Evolutionary conservation across 2,113 vertebrate genomes (phyloP), one percentile per base, ranked within the genome.

Genomic region (Python bivittatus): DNA sequence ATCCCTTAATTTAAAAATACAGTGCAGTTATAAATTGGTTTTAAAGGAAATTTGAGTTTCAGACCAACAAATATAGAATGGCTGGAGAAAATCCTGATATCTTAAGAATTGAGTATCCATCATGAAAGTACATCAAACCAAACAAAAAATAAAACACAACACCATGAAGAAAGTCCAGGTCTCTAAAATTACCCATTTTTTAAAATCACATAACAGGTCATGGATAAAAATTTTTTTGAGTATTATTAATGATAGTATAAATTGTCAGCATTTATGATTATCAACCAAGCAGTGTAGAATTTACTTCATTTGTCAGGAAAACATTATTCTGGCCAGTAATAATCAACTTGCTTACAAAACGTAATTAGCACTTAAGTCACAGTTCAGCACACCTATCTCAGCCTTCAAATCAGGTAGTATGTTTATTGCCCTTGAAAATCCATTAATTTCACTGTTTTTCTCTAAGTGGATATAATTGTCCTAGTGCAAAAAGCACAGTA

Each of bases 371-470:
- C 29, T 54, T 33, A n/a, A 54, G 53, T 33, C 86, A 87, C 53
- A 87, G 57, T 33, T 33, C 52, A 38, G 54, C 54, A 87, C 53
- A 33, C 9, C 68, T 87, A 87, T 33, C 29, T 79, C 20, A n/a
- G 52, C 68, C 15, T 38, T 20, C n/a, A n/a, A 54, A 86, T 86
- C 48, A 29, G 72, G 7, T 38, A 52, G 48, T 7, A 53, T 86
- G 84, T 12, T 29, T 86, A 17, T 54, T 86, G 44, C 52, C 84
- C 29, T 54, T 52, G 84, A 53, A 86, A 86, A 86, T 15, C 48
- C 52, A 86, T 86, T 86, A 86, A 86, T 86, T 86, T 86, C 84
- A 86, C 6, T 86, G 42, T 53, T 86, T 86, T 53, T 87, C 86
- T 87, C n/a, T 33, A 33, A 53, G 27, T 53, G 13, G 42, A 86